phyloP scores from a whole-genome alignment of 2,797 vertebrate genomes.

The Enteromius argenteus region DNA sequence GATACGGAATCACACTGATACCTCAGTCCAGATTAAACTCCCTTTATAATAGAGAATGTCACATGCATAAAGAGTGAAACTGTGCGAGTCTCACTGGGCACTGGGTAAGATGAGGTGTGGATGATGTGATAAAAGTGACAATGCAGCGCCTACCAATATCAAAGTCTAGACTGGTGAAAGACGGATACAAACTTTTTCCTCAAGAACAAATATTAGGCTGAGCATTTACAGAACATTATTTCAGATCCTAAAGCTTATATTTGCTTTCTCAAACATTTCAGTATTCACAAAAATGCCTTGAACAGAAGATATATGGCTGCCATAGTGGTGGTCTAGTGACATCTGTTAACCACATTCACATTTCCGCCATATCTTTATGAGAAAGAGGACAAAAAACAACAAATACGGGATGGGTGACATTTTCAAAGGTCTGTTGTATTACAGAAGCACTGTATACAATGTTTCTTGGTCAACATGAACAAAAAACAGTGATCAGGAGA shows the following conservation, averaged over 20 bases:
- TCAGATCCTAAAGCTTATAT: constrained; percentile 8
- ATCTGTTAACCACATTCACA: not conserved
- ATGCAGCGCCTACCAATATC: not conserved
- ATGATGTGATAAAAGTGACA: not conserved
- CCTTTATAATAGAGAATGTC: not conserved
- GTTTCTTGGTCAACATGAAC: not conserved
- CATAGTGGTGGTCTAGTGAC: not conserved
- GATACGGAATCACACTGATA: not conserved
- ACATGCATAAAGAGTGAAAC: not conserved
- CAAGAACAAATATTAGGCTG: not conserved
- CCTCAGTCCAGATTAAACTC: not conserved
- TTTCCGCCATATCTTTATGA: not conserved
- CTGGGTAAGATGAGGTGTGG: not conserved
- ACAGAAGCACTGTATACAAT: not conserved
- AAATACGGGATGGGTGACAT: not conserved
- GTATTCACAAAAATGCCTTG: not conserved
- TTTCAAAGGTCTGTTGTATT: not conserved
- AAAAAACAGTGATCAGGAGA: not conserved
- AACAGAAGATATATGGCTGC: constrained; percentile 1
- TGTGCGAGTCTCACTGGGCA: not conserved
- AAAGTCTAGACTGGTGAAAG: not conserved
- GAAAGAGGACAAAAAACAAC: not conserved
- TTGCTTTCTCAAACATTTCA: constrained; percentile 4
- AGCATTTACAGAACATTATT: not conserved
- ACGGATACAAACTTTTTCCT: not conserved